Evolutionary conservation across 2,888 invertebrate species (phyloP).

Genomic region (Lordiphosa fenestrarum): DNA sequence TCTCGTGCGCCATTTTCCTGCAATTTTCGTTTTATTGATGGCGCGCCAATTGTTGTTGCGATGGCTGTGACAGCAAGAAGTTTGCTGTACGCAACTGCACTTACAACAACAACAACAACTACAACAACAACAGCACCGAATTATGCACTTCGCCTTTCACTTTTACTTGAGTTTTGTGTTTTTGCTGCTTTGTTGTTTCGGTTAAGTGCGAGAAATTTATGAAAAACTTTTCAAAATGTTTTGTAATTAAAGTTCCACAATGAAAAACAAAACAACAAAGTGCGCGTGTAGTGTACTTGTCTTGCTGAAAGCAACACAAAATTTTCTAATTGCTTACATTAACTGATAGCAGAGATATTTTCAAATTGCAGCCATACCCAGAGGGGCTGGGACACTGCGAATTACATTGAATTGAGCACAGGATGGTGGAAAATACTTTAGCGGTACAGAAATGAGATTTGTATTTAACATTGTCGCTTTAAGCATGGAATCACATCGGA

Average conservation of each 20-base stretch:
- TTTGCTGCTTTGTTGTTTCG: slow-evolving; percentile 20
- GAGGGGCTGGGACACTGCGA: too few species aligned
- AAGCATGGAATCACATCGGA: too few species aligned
- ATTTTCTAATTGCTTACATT: too few species aligned
- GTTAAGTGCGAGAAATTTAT: slow-evolving; percentile 65
- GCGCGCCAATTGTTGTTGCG: slow-evolving; percentile 31
- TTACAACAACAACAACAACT: slow-evolving; percentile 29
- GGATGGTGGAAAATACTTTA: too few species aligned
- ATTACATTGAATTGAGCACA: too few species aligned
- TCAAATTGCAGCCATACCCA: too few species aligned
- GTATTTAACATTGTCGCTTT: too few species aligned
- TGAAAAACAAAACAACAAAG: slow-evolving; percentile 17
- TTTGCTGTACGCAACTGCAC: slow-evolving; percentile 35
- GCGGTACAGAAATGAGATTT: too few species aligned
- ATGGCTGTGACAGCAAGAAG: slow-evolving; percentile 40
- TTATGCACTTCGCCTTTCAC: slow-evolving; percentile 47
- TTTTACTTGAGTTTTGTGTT: slow-evolving; percentile 38
- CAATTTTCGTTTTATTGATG: slow-evolving; percentile 69
- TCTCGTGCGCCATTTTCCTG: slow-evolving; percentile 47
- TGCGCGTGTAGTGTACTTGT: not conserved
- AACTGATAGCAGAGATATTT: too few species aligned
- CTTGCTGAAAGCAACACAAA: too few species aligned
- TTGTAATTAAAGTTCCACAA: slow-evolving; percentile 49
- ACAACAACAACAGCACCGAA: slow-evolving; percentile 3
- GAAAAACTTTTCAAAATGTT: slow-evolving; percentile 64